Percentiles rank a stretch among this genome's conserved stretches.
Evolutionary conservation across 2,113 vertebrate species (phyloP).

Genomic region (Catharus fuscescens): DNA sequence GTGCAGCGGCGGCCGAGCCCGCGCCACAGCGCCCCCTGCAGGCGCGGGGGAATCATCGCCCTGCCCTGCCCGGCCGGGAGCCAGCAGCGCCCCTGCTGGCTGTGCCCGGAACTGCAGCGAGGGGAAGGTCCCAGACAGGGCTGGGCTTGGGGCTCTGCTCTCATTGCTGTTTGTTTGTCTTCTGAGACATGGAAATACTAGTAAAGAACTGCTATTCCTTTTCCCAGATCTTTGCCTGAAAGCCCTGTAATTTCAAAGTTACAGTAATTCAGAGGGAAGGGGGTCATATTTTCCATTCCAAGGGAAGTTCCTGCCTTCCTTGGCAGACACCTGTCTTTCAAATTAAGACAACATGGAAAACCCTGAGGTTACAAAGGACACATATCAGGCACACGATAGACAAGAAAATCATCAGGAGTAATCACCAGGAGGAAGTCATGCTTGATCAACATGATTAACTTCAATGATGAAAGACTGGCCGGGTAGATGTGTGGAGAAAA

Average conservation of each 20-base stretch:
- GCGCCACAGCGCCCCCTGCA: not conserved
- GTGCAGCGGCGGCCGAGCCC: too few species aligned
- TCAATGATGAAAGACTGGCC: not conserved
- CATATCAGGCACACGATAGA: not conserved
- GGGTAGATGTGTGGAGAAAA: not conserved
- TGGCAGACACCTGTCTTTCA: not conserved
- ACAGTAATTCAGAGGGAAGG: not conserved
- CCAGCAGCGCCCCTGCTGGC: not conserved
- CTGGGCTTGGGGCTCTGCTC: too few species aligned
- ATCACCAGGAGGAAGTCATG: not conserved
- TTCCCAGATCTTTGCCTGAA: not conserved
- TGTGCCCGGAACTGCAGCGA: accelerated
- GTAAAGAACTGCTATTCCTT: not conserved
- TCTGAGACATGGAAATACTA: too few species aligned
- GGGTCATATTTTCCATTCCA: not conserved
- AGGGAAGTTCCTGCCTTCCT: not conserved
- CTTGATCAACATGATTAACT: not conserved
- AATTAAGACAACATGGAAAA: not conserved
- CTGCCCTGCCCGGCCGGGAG: not conserved
- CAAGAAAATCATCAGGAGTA: not conserved
- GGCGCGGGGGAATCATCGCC: not conserved
- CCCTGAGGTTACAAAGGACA: not conserved
- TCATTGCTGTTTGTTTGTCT: not conserved
- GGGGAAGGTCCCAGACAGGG: too few species aligned
- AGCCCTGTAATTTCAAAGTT: not conserved